phyloP scores from a whole-genome alignment of 2,113 vertebrate genomes.

The Anolis carolinensis region DNA sequence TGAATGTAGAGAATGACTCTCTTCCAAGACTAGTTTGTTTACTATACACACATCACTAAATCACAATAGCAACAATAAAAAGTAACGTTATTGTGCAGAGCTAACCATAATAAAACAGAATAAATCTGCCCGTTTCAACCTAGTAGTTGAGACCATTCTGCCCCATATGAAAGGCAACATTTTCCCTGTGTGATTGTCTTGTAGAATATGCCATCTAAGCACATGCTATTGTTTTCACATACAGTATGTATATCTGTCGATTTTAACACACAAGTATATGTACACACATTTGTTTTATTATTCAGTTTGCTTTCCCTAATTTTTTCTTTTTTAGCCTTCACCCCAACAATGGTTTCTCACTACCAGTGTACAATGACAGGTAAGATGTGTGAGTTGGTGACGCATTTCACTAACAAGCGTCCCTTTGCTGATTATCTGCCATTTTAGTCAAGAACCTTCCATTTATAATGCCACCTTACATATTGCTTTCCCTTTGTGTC shows the following conservation, averaged over 20 bases:
- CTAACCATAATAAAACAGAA: conserved; percentile 30
- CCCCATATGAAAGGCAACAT: conserved; percentile 49
- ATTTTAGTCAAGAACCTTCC: conserved; percentile 63
- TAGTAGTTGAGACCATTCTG: conserved; percentile 51
- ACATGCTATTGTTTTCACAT: conserved; percentile 26
- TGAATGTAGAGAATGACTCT: not conserved
- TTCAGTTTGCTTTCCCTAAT: conserved; percentile 71
- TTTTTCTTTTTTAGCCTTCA: conserved; percentile 74
- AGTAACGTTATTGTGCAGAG: conserved; percentile 24
- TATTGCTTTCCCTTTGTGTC: conserved; percentile 53
- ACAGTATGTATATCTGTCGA: conserved; percentile 61
- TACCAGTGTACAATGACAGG: conserved; percentile 75
- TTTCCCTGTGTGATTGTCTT: conserved; percentile 51
- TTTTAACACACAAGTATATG: conserved; percentile 65
- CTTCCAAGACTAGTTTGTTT: conserved; percentile 53
- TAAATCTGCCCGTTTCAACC: conserved; percentile 39
- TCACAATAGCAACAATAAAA: conserved; percentile 15
- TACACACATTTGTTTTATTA: conserved; percentile 67
- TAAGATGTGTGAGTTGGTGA: conserved; percentile 63
- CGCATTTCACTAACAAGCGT: conserved; percentile 65
- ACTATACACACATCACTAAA: conserved; percentile 29
- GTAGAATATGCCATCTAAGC: conserved; percentile 55
- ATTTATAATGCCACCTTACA: conserved; percentile 62
- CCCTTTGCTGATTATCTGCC: conserved; percentile 73
- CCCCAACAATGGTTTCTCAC: conserved; percentile 73